These are phyloP conservation scores for Sebastes itinus DNA, from an alignment of 2,797 vertebrate species.

Conservation along the genomic window DNA sequence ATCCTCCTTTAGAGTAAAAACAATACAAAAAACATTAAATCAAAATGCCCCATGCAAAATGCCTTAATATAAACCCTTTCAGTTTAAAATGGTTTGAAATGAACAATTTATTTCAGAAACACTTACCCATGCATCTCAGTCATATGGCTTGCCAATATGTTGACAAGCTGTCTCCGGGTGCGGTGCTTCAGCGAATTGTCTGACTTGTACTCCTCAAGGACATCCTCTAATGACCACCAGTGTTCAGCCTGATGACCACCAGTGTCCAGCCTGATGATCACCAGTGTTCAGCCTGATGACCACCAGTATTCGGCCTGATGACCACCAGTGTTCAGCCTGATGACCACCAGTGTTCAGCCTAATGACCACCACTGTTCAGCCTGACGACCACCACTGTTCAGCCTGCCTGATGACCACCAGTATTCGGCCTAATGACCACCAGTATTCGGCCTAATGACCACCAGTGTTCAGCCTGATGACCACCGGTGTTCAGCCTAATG, in stretches of 20 bases:
- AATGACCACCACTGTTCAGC: too few species aligned
- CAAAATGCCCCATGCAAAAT: neutral
- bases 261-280: neutral
- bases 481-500: too few species aligned
- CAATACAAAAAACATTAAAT: neutral
- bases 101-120: neutral
- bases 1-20: constrained; percentile 14
- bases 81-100: neutral
- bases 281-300: too few species aligned
- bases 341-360: too few species aligned
- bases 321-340: too few species aligned
- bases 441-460: too few species aligned
- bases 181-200: constrained; percentile 5
- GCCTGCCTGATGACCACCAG: too few species aligned
- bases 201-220: neutral
- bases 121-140: constrained; percentile 24
- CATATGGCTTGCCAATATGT: constrained; percentile 15
- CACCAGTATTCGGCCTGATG: neutral
- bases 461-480: too few species aligned
- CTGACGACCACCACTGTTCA: too few species aligned
- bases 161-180: constrained; percentile 16
- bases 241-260: neutral
- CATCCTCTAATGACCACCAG: neutral
- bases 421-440: too few species aligned
- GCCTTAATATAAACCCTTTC: neutral